A percentile compares a stretch with the other conserved stretches of the same genome.
Evolutionary conservation across 30 jellyfish, hydroid and myxozoan genomes (phyloP).

Genomic region (Calvadosia cruxmelitensis): DNA sequence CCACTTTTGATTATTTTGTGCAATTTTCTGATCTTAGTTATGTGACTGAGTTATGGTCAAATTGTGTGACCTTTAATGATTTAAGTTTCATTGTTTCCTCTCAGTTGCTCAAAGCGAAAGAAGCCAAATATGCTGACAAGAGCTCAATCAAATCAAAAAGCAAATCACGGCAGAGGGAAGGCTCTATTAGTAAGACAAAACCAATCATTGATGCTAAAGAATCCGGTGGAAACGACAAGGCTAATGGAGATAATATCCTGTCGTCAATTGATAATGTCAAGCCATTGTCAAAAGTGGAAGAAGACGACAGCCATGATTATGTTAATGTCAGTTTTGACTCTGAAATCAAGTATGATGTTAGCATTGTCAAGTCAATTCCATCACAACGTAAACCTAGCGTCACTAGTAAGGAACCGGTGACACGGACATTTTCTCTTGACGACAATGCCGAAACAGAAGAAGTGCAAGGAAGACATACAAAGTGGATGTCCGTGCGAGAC

Average conservation of each 20-base stretch:
- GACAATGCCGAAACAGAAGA: not conserved
- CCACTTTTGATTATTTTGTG: too few relatives aligned
- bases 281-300: not conserved
- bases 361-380: not conserved
- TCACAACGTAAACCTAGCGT: too few relatives aligned
- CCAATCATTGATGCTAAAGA: not conserved
- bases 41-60: too few relatives aligned
- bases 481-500: not conserved
- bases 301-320: not conserved
- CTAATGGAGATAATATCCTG: not conserved
- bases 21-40: too few relatives aligned
- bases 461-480: not conserved
- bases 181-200: not conserved
- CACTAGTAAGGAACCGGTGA: not conserved
- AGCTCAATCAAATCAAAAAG: not conserved
- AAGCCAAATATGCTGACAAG: constrained; percentile 10
- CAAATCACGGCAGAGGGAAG: not conserved
- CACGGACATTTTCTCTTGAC: not conserved
- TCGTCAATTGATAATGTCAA: not conserved
- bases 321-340: not conserved
- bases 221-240: not conserved
- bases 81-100: constrained; percentile 20
- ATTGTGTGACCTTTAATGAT: too few relatives aligned
- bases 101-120: constrained; percentile 91
- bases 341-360: not conserved